Evolutionary conservation across 35 echinoderm and acorn worm species (phyloP).

Genomic region (Amphiura filiformis): DNA sequence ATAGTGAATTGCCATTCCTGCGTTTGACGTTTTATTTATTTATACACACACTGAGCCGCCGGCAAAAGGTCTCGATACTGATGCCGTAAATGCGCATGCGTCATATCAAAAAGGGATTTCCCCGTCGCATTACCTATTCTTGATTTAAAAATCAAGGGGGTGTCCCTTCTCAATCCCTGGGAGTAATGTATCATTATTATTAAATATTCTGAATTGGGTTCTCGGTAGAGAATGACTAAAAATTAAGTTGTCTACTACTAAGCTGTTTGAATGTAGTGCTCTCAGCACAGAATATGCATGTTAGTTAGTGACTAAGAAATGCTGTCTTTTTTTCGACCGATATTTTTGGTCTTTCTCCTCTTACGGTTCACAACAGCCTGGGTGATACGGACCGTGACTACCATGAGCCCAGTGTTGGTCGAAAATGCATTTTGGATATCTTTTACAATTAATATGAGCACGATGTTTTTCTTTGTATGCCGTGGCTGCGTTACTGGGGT

Average conservation of each 20-base stretch:
- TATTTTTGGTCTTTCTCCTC: neutral
- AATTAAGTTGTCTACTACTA: neutral
- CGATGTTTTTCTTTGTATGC: constrained; percentile 31
- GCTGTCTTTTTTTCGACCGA: neutral
- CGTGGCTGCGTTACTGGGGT: neutral
- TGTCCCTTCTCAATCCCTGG: neutral
- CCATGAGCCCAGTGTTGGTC: constrained; percentile 10
- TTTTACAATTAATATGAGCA: constrained; percentile 21
- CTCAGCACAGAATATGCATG: neutral
- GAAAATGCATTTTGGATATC: constrained; percentile 46
- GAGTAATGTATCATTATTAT: neutral
- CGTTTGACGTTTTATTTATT: too few species aligned
- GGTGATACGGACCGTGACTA: neutral
- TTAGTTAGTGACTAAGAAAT: neutral
- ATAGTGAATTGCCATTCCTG: too few species aligned
- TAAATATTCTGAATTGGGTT: neutral
- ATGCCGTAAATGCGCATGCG: neutral
- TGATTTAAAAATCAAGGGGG: neutral
- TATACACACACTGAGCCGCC: too few species aligned
- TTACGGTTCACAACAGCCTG: neutral
- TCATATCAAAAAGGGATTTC: neutral
- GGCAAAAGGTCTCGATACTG: too few species aligned
- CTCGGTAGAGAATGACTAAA: neutral
- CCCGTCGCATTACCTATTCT: neutral
- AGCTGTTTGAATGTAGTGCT: neutral